A percentile compares a stretch with the other conserved stretches of the same genome.
Conservation (phyloP, 2,888 invertebrate species). For the Ephialtes manifestator region DNA sequence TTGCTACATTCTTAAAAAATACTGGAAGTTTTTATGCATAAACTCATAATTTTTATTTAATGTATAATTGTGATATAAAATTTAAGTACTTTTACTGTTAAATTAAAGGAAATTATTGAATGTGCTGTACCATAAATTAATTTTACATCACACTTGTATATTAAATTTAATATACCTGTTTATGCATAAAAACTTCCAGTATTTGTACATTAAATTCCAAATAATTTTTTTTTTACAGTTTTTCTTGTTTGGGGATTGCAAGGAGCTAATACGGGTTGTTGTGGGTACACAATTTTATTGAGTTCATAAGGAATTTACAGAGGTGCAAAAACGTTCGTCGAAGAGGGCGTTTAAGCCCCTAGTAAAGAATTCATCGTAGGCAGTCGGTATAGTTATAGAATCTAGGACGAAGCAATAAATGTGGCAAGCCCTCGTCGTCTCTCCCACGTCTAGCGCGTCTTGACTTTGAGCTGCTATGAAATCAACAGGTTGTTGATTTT, state of each 20-base stretch:
- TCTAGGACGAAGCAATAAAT: slow-evolving; percentile 30
- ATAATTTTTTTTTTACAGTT: no score
- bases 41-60: no score
- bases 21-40: no score
- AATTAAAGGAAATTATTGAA: no score
- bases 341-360: slow-evolving; percentile 23
- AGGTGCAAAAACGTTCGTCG: slow-evolving; percentile 39
- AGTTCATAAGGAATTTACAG: slow-evolving; percentile 37
- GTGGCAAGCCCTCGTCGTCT: slow-evolving; percentile 6
- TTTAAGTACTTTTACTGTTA: no score
- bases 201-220: no score
- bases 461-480: slow-evolving; percentile 56
- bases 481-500: slow-evolving; percentile 74
- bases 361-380: slow-evolving; percentile 46
- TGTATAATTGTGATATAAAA: no score
- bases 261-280: neutral
- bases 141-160: no score
- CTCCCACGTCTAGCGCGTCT: slow-evolving; percentile 34
- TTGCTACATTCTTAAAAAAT: no score
- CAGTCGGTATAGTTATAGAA: slow-evolving; percentile 27
- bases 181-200: no score
- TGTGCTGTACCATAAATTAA: no score
- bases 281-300: slow-evolving; percentile 3
- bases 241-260: neutral
- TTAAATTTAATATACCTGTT: no score